Conservation (phyloP, 2,113 vertebrate species). For the Thalassoma bifasciatum region DNA sequence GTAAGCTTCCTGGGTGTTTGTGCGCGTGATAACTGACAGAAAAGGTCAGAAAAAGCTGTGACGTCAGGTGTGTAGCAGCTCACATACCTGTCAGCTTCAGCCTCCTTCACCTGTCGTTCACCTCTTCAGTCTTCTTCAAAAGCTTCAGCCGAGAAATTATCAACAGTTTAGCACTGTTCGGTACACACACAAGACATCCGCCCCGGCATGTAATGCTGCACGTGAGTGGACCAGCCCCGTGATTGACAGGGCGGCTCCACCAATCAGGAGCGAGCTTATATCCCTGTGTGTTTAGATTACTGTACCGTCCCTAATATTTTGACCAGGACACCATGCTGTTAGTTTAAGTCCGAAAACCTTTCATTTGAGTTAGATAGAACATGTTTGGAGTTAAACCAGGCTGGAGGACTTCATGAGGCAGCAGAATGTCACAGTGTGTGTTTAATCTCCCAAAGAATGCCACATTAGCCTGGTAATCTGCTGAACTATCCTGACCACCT, state of each 20-base stretch:
- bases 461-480: neutral
- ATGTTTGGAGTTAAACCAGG: no score
- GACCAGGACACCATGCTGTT: conserved; percentile 68
- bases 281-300: conserved; percentile 77
- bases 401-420: neutral
- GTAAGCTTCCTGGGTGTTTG: conserved; percentile 83
- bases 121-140: conserved; percentile 62
- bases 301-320: conserved; percentile 78
- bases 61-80: conserved; percentile 1
- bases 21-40: conserved; percentile 63
- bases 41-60: conserved; percentile 27
- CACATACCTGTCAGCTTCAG: conserved; percentile 81
- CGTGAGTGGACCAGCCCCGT: conserved; percentile 85
- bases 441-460: neutral
- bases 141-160: conserved; percentile 64
- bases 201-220: conserved; percentile 84
- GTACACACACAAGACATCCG: conserved; percentile 86
- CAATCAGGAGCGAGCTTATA: conserved; percentile 84
- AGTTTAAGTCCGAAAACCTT: conserved; percentile 24
- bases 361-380: no score
- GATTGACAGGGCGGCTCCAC: conserved; percentile 81
- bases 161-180: conserved; percentile 85
- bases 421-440: neutral
- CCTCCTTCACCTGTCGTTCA: conserved; percentile 58
- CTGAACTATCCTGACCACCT: neutral